These are phyloP conservation scores for Pangasius sanitwongsei DNA, from an alignment of 2,797 vertebrate species.

Conservation along the genomic window DNA sequence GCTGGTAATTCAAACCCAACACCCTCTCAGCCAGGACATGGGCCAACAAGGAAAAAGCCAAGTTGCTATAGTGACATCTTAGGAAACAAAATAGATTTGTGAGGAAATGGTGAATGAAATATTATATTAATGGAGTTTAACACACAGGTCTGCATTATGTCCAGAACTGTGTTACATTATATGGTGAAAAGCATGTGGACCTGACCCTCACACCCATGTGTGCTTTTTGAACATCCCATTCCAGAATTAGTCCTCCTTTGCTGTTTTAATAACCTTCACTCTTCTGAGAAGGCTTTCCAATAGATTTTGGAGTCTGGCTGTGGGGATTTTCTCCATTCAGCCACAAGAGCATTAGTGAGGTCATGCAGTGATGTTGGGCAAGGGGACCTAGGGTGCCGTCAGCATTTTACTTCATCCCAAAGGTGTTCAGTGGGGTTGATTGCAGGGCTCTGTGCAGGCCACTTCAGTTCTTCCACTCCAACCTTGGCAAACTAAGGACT, in stretches of 20 bases:
- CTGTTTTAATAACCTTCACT: neutral
- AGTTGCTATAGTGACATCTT: slow-evolving; percentile 95
- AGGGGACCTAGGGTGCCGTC: neutral
- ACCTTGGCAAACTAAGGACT: neutral
- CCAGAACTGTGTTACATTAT: neutral
- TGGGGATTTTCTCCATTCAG: neutral
- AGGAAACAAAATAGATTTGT: neutral
- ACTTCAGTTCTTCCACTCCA: neutral
- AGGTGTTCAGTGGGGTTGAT: neutral
- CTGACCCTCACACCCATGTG: neutral
- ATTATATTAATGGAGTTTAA: neutral
- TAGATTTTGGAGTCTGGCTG: neutral
- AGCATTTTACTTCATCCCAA: neutral
- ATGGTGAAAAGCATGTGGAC: neutral
- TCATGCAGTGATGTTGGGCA: neutral
- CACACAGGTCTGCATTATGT: neutral
- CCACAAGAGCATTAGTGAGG: neutral
- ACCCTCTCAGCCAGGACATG: slow-evolving; percentile 86
- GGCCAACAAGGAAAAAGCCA: slow-evolving; percentile 91
- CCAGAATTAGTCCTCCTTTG: neutral
- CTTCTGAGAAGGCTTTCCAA: neutral
- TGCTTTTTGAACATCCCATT: neutral
- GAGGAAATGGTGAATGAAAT: neutral
- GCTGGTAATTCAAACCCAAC: slow-evolving; percentile 82
- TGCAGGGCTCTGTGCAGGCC: neutral